Conservation (phyloP, 2,888 invertebrate species). For the Pristionchus arcanus region DNA sequence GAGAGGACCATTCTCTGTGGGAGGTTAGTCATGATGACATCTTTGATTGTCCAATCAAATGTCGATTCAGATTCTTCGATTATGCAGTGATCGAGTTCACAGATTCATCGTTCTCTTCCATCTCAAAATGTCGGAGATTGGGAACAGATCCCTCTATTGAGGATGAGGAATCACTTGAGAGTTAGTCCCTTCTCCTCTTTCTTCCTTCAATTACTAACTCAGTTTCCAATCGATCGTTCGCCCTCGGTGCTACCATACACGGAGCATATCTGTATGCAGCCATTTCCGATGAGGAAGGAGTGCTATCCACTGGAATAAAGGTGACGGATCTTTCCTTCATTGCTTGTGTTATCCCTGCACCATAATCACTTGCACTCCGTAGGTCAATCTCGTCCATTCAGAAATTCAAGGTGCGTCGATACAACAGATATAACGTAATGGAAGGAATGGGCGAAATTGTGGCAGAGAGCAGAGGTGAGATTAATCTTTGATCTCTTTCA, state of each 20-base stretch:
- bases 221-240: constrained; percentile 14
- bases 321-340: not conserved
- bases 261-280: constrained; percentile 1
- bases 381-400: not conserved
- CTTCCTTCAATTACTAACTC: not conserved
- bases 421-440: not conserved
- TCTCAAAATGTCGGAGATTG: not conserved
- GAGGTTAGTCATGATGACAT: not conserved
- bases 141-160: not conserved
- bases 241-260: constrained; percentile 14
- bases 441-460: not conserved
- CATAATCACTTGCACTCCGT: not conserved
- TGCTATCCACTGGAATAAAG: not conserved
- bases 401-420: constrained; percentile 33
- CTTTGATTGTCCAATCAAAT: not conserved
- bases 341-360: not conserved
- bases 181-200: not conserved
- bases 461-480: not conserved
- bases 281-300: not conserved
- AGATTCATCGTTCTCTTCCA: constrained; percentile 3
- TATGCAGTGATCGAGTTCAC: not conserved
- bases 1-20: constrained; percentile 40
- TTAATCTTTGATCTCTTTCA: not conserved
- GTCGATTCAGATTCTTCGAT: constrained; percentile 26
- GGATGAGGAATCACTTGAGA: not conserved